Evolutionary conservation across 2,113 vertebrate genomes (phyloP), one percentile per base, ranked within the genome.

Genomic region (Misgurnus mizolepis): DNA sequence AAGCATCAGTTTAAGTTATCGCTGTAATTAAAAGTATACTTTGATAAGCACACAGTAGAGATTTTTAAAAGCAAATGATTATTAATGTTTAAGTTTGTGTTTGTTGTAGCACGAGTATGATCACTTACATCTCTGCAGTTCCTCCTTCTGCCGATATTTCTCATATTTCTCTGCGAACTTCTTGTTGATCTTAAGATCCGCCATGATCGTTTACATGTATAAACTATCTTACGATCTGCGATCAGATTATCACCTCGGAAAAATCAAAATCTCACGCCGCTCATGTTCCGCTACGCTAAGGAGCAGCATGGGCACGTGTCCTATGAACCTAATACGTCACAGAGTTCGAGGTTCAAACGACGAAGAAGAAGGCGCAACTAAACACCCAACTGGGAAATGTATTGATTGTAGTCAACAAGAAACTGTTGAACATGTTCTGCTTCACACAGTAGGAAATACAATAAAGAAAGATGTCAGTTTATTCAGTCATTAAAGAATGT

Each of bases 61-160:
- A 53, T 53, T 12, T 53, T 53, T 12, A 53, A 4, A 10, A 53
- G 45, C 45, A 69, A 7, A 69, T 22, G 22, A 22, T 7, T 45
- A 34, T 50, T 34, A 8, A 27, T 3, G 15, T 39, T 6, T 17
- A 2, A 61, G 58, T 4, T 0, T 17, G n/a, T 50, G 60, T 22
- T 76, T 39, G 58, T 12, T 47, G 5, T 12, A 40, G 22, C 8
- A 7, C 22, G 4, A 47, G 10, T 56, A 69, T 15, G 5, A 34
- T 39, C 66, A 95, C 96, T 95, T 88, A 97, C 96, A 88, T 56
- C 91, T 94, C 87, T 96, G 95, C 39, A 97, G 87, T 78, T 97
- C 96, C 76, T 97, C 95, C 15, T 90, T 95, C 83, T 95, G 94
- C 58, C 95, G 93, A 83, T 97, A 97, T 65, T 92, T 93, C 0